Percentiles rank a stretch among this genome's conserved stretches.
phyloP scores from a whole-genome alignment of 1,140 invertebrate species.

The Mylabris phalerata region DNA sequence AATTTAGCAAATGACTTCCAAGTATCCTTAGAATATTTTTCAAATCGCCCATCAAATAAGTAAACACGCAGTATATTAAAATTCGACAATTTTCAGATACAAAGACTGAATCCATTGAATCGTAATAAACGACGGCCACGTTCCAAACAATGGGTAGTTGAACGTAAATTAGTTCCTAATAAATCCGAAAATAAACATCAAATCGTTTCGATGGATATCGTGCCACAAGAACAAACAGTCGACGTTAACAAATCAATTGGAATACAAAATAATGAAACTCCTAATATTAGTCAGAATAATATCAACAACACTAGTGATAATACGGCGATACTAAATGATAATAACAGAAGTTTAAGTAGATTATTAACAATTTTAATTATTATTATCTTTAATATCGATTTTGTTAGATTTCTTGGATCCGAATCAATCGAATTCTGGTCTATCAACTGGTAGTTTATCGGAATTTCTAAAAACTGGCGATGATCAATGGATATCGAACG shows the following conservation, averaged over 20 bases:
- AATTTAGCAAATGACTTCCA: too few relatives aligned
- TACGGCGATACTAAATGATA: not conserved
- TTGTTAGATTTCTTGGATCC: conserved; percentile 3
- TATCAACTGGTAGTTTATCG: conserved; percentile 57
- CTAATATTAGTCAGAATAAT: not conserved
- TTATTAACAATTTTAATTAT: not conserved
- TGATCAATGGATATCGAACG: conserved; percentile 62
- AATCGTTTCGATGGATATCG: conserved; percentile 41
- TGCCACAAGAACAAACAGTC: conserved; percentile 26
- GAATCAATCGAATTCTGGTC: conserved; percentile 2
- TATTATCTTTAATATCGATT: not conserved
- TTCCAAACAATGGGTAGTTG: conserved; percentile 52
- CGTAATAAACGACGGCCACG: conserved; percentile 42
- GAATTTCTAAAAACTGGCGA: conserved; percentile 66
- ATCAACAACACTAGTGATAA: not conserved
- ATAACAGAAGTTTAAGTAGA: conserved; percentile 1
- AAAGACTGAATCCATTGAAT: conserved; percentile 41
- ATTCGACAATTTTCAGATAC: conserved; percentile 20
- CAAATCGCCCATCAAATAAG: too few relatives aligned
- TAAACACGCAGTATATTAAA: too few relatives aligned
- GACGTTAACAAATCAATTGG: not conserved
- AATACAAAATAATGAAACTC: not conserved
- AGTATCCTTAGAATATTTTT: too few relatives aligned
- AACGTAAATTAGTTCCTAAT: conserved; percentile 48
- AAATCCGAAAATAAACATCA: conserved; percentile 37